These are phyloP conservation scores for Dexiosoma caninum DNA, from an alignment of 2,888 invertebrate species.

Conservation along the genomic window DNA sequence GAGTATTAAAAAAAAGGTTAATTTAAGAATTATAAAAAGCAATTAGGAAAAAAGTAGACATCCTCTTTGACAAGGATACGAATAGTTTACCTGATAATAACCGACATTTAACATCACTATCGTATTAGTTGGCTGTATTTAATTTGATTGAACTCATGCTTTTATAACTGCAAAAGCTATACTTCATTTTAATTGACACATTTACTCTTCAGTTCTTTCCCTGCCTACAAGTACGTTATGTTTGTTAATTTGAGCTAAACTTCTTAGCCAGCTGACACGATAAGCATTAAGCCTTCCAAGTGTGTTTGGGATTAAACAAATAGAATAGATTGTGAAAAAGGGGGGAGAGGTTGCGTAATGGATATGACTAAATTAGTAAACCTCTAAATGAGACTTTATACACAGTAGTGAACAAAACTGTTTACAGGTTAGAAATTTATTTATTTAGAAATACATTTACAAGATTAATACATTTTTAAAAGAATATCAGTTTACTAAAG, in stretches of 20 bases:
- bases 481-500: too few relatives aligned
- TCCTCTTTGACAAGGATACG: conserved; percentile 37
- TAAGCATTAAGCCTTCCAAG: conserved; percentile 47
- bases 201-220: conserved; percentile 5
- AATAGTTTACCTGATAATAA: neutral
- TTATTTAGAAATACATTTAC: too few relatives aligned
- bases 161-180: neutral
- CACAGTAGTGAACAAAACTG: too few relatives aligned
- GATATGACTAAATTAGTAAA: conserved; percentile 59
- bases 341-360: neutral
- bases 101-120: conserved; percentile 27
- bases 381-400: conserved; percentile 59
- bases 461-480: too few relatives aligned
- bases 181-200: conserved; percentile 58
- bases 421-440: too few relatives aligned
- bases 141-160: conserved; percentile 51
- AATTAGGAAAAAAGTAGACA: conserved; percentile 30
- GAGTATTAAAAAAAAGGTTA: conserved; percentile 36
- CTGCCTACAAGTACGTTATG: neutral
- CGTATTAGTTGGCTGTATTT: conserved; percentile 32
- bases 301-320: conserved; percentile 25
- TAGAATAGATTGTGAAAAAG: neutral
- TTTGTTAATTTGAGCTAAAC: conserved; percentile 27
- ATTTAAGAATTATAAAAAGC: conserved; percentile 39
- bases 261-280: conserved; percentile 55